Percentiles rank a stretch among this genome's conserved stretches.
phyloP scores from a whole-genome alignment of 2,797 vertebrate genomes.

The Morus bassanus region DNA sequence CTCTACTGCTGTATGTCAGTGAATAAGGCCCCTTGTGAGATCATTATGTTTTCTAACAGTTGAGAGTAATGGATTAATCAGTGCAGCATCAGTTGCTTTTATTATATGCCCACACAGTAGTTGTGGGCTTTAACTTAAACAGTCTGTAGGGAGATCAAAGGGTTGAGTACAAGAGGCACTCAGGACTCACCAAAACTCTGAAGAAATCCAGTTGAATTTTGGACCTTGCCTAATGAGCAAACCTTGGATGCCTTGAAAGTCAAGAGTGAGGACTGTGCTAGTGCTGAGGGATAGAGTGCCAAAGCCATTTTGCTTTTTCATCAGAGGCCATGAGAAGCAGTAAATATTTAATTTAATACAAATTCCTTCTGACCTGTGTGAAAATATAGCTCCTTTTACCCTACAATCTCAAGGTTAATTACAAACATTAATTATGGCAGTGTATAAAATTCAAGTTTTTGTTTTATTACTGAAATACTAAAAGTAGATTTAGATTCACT shows the following conservation, averaged over 20 bases:
- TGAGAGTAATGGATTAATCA: slow-evolving; percentile 69
- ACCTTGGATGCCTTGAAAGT: neutral
- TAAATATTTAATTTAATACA: slow-evolving; percentile 13
- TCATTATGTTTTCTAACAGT: slow-evolving; percentile 71
- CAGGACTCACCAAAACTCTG: neutral
- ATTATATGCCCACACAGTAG: slow-evolving; percentile 62
- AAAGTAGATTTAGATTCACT: neutral
- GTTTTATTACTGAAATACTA: neutral
- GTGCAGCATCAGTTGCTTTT: slow-evolving; percentile 70
- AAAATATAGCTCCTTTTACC: neutral
- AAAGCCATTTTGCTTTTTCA: neutral
- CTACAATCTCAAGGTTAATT: neutral
- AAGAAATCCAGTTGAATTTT: neutral
- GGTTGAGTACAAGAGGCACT: neutral
- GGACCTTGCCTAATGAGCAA: neutral
- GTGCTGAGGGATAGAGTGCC: neutral
- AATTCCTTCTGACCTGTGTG: neutral
- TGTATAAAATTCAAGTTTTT: neutral
- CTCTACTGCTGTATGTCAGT: slow-evolving; percentile 55
- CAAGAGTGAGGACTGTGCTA: neutral
- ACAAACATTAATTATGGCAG: neutral
- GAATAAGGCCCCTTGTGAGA: slow-evolving; percentile 70
- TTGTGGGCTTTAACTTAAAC: slow-evolving; percentile 68
- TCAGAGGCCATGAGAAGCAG: neutral
- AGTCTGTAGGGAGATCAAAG: slow-evolving; percentile 44